Evolutionary conservation across 2,888 invertebrate genomes (phyloP).

Genomic region (Epinotia brunnichana): DNA sequence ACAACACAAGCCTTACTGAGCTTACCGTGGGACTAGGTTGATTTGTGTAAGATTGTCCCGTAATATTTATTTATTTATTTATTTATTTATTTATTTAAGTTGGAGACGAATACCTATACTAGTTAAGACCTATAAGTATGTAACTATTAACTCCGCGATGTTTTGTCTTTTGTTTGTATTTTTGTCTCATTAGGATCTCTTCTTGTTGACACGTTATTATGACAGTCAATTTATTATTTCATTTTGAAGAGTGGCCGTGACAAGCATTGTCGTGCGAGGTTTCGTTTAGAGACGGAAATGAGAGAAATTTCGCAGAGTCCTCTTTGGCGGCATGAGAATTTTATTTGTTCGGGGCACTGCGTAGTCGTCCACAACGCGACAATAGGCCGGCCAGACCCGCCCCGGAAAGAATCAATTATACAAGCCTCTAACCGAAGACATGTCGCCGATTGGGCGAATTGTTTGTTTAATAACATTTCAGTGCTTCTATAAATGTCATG

Average conservation of each 20-base stretch:
- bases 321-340: slow-evolving; percentile 71
- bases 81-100: too few species aligned
- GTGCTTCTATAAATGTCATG: slow-evolving; percentile 73
- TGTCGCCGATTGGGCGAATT: slow-evolving; percentile 81
- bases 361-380: slow-evolving; percentile 55
- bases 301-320: slow-evolving; percentile 75
- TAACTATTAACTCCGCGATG: not conserved
- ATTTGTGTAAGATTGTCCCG: too few species aligned
- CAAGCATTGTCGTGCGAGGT: slow-evolving; percentile 70
- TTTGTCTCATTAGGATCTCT: slow-evolving; percentile 52
- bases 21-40: too few species aligned
- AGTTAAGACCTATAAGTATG: not conserved
- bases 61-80: too few species aligned
- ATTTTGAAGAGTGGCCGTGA: slow-evolving; percentile 70
- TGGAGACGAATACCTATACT: not conserved
- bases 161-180: not conserved
- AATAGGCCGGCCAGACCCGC: slow-evolving; percentile 69
- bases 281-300: slow-evolving; percentile 79
- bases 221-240: slow-evolving; percentile 77
- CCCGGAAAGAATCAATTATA: slow-evolving; percentile 84
- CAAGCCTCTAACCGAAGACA: slow-evolving; percentile 71
- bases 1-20: too few species aligned
- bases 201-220: slow-evolving; percentile 74
- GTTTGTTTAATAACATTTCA: slow-evolving; percentile 83
- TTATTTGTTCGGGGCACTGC: slow-evolving; percentile 69